Evolutionary conservation across 1,140 invertebrate species (phyloP).

Genomic region (Trypoxylus dichotomus): DNA sequence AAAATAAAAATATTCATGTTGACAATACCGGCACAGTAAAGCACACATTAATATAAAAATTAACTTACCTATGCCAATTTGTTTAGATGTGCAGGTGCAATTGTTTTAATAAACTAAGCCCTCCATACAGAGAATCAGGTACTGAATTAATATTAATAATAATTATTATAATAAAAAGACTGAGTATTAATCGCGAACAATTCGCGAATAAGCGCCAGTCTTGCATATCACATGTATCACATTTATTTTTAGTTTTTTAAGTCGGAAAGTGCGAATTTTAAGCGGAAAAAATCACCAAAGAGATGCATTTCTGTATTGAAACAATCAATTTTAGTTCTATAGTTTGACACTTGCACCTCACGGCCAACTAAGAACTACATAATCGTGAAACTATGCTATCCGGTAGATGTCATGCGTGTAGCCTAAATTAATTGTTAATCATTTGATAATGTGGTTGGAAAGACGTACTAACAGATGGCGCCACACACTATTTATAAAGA

Average conservation of each 20-base stretch:
- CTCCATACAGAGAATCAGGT: conserved; percentile 40
- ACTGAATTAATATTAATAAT: conserved; percentile 31
- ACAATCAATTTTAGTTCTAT: conserved; percentile 47
- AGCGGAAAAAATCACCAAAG: conserved; percentile 37
- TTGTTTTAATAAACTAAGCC: conserved; percentile 38
- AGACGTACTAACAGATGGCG: neutral
- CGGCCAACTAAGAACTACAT: conserved; percentile 25
- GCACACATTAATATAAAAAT: conserved; percentile 6
- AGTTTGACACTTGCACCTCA: conserved; percentile 32
- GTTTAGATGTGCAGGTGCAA: neutral
- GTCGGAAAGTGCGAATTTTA: conserved; percentile 36
- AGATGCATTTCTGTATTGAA: conserved; percentile 49
- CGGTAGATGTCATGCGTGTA: neutral
- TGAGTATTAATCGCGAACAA: conserved; percentile 36
- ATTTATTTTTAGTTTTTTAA: conserved; percentile 42
- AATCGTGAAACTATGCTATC: neutral
- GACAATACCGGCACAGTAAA: conserved; percentile 7
- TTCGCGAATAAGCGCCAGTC: conserved; percentile 37
- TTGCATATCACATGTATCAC: conserved; percentile 51
- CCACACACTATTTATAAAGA: neutral
- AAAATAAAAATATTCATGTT: conserved; percentile 12
- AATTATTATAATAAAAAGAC: conserved; percentile 31
- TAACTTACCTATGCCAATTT: conserved; percentile 29
- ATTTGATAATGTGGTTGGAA: neutral
- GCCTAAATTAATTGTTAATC: neutral